These are phyloP conservation scores for Athalia rosae DNA, from an alignment of 2,888 invertebrate species.

Conservation along the genomic window DNA sequence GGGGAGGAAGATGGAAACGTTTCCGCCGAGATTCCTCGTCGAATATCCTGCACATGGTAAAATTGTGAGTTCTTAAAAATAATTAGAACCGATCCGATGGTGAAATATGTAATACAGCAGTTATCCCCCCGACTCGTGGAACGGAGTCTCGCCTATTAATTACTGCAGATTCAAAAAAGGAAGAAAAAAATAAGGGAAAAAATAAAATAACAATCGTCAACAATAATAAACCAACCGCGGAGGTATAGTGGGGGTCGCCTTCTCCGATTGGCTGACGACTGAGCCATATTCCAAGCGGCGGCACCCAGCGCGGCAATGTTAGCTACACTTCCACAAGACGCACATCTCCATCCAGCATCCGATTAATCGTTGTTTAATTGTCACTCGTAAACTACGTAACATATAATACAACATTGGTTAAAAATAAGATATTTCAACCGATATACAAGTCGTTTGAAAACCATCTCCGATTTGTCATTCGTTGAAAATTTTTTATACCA, in stretches of 20 bases:
- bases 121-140: background rate
- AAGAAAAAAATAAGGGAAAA: slow-evolving; percentile 46
- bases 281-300: slow-evolving; percentile 72
- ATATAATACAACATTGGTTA: too few relatives aligned
- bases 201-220: slow-evolving; percentile 42
- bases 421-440: background rate
- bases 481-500: too few relatives aligned
- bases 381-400: slow-evolving; percentile 3
- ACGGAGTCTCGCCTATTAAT: slow-evolving; percentile 27
- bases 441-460: background rate
- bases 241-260: slow-evolving; percentile 59
- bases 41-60: background rate
- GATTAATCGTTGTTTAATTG: slow-evolving; percentile 44
- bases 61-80: background rate
- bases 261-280: slow-evolving; percentile 70
- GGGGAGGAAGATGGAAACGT: too few relatives aligned
- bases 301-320: slow-evolving; percentile 71
- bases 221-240: slow-evolving; percentile 48
- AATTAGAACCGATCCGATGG: background rate
- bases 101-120: background rate
- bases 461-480: too few relatives aligned
- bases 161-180: slow-evolving; percentile 25
- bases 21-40: too few relatives aligned
- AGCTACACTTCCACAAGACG: slow-evolving; percentile 70
- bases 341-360: slow-evolving; percentile 61